Percentiles rank a stretch among this genome's conserved stretches.
phyloP scores from a whole-genome alignment of 2,113 vertebrate species.

The Aramus guarauna region DNA sequence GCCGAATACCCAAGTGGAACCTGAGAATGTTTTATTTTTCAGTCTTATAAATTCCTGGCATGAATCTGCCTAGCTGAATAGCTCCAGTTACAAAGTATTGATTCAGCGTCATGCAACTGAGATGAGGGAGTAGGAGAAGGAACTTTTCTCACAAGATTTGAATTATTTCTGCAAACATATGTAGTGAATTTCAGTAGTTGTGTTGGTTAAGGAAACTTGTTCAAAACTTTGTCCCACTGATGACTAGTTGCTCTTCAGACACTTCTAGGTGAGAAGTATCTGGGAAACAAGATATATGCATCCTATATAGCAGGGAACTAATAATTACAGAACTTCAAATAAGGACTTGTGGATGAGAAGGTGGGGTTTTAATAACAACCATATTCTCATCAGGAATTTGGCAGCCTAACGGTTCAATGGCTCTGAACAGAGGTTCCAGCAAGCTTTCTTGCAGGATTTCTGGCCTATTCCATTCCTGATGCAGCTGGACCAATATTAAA shows the following conservation, averaged over 20 bases:
- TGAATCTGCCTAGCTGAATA: neutral
- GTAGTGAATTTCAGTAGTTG: neutral
- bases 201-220: neutral
- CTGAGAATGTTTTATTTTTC: slow-evolving; percentile 1
- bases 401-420: neutral
- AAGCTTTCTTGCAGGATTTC: slow-evolving; percentile 32
- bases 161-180: neutral
- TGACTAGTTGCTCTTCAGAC: neutral
- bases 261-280: neutral
- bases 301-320: neutral
- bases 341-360: slow-evolving; percentile 6
- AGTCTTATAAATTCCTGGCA: neutral
- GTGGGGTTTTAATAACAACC: neutral
- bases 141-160: neutral
- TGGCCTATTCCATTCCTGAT: neutral
- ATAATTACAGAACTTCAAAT: slow-evolving; percentile 1
- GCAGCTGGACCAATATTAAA: neutral
- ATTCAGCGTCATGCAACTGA: neutral
- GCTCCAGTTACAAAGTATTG: neutral
- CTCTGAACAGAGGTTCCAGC: neutral
- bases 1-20: neutral
- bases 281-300: neutral
- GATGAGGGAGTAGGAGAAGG: neutral
- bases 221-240: neutral
- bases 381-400: neutral